phyloP scores from a whole-genome alignment of 2,797 vertebrate species.

The Chaunax sp. region DNA sequence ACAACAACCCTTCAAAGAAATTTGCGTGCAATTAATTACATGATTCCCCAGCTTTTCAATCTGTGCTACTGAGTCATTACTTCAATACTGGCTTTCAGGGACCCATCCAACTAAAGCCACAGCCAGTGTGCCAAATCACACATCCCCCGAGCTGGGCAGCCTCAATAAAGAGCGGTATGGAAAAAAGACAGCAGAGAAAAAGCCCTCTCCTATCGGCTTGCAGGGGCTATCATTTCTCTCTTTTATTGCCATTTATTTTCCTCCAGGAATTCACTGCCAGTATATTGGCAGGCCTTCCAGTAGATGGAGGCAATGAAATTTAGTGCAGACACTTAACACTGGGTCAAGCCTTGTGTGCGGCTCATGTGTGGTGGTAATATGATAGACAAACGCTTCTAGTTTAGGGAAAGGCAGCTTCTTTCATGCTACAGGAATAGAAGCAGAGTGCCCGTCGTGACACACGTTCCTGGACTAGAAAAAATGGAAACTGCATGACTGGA shows the following conservation, averaged over 20 bases:
- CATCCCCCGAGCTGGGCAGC: constrained; percentile 87
- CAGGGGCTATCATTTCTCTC: constrained; percentile 94
- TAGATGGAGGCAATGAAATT: constrained; percentile 98
- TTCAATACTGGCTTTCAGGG: constrained; percentile 92
- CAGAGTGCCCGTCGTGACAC: constrained; percentile 65
- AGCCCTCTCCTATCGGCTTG: constrained; percentile 90
- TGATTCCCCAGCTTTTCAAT: constrained; percentile 90
- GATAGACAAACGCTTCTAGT: constrained; percentile 94
- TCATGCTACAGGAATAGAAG: constrained; percentile 84
- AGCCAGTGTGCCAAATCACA: constrained; percentile 92
- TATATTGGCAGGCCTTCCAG: constrained; percentile 98
- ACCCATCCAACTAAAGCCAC: constrained; percentile 86
- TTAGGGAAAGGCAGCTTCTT: constrained; percentile 83
- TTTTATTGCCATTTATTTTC: constrained; percentile 99
- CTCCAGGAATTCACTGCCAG: constrained; percentile 97
- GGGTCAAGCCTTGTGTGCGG: constrained; percentile 90
- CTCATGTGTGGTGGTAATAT: constrained; percentile 93
- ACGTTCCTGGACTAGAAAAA: background rate
- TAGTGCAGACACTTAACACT: constrained; percentile 97
- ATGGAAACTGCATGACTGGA: background rate
- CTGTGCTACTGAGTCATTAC: constrained; percentile 89
- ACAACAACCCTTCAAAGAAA: constrained; percentile 96
- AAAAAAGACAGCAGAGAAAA: constrained; percentile 75
- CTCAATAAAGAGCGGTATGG: constrained; percentile 86
- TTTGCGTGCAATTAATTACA: constrained; percentile 98